Conservation (phyloP, 2,113 vertebrate genomes). For the Neotragus pygmaeus region DNA sequence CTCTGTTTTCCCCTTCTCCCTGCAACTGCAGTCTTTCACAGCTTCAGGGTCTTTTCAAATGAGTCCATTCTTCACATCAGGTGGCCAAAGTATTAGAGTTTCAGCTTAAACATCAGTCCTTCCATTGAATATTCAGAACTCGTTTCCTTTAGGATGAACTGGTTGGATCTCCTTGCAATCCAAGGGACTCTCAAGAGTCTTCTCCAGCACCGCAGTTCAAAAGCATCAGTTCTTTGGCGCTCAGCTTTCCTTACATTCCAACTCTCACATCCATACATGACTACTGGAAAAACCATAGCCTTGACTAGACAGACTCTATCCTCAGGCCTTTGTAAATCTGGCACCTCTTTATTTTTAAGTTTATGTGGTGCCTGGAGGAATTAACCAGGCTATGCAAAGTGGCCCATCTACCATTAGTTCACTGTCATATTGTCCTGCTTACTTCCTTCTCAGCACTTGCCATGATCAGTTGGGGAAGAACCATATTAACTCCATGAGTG, state of each 20-base stretch:
- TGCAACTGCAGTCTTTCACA: not conserved
- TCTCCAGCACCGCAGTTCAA: not conserved
- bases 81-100: not conserved
- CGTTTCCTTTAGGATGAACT: not conserved
- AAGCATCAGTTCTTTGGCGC: rapidly evolving
- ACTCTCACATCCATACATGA: not conserved
- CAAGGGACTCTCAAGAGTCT: not conserved
- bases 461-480: not conserved
- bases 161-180: not conserved
- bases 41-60: not conserved
- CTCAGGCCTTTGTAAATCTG: not conserved
- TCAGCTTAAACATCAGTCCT: not conserved
- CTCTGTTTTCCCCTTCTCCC: not conserved
- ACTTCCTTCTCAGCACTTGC: not conserved
- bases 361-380: not conserved
- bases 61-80: not conserved
- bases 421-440: not conserved
- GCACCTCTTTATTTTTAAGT: not conserved
- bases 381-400: not conserved
- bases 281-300: not conserved
- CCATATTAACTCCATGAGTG: not conserved
- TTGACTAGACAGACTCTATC: not conserved
- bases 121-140: not conserved
- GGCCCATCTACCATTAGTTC: not conserved
- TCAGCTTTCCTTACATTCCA: not conserved